Conservation (phyloP, 2,797 vertebrate species). For the Manis javanica region DNA sequence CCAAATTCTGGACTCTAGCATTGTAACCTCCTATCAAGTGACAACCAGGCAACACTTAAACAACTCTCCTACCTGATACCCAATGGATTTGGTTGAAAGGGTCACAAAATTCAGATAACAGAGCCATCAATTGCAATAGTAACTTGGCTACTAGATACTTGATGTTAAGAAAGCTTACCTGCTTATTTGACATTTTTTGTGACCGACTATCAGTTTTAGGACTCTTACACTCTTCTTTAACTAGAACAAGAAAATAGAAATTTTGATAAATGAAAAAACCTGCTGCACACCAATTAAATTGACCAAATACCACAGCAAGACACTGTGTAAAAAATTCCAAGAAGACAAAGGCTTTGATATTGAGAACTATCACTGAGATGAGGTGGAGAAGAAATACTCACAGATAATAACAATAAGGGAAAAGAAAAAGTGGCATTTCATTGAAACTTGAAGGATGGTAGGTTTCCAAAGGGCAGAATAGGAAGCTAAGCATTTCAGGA, state of each 20-base stretch:
- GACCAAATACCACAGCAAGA: constrained; percentile 6
- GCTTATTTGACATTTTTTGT: constrained; percentile 85
- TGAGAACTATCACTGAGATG: background rate
- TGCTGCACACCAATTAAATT: background rate
- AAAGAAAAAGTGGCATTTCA: constrained; percentile 14
- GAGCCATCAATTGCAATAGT: background rate
- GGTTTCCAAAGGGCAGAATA: background rate
- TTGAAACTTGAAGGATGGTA: background rate
- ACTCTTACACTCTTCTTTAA: constrained; percentile 88
- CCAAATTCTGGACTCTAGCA: background rate
- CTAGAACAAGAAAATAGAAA: constrained; percentile 78
- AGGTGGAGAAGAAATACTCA: background rate
- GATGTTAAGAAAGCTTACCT: constrained; percentile 82
- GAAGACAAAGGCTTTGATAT: background rate
- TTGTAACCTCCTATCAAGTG: background rate
- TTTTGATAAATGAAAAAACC: constrained; percentile 31
- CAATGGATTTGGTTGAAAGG: background rate
- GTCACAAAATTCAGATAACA: constrained; percentile 4
- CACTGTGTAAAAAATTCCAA: constrained; percentile 6
- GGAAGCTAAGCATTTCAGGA: background rate
- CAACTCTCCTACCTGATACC: background rate
- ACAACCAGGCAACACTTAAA: background rate
- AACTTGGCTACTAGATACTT: background rate
- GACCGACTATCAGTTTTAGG: constrained; percentile 83
- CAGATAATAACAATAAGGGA: background rate